Evolutionary conservation across 1,140 invertebrate genomes (phyloP).

Genomic region (Rhizoglyphus robini): DNA sequence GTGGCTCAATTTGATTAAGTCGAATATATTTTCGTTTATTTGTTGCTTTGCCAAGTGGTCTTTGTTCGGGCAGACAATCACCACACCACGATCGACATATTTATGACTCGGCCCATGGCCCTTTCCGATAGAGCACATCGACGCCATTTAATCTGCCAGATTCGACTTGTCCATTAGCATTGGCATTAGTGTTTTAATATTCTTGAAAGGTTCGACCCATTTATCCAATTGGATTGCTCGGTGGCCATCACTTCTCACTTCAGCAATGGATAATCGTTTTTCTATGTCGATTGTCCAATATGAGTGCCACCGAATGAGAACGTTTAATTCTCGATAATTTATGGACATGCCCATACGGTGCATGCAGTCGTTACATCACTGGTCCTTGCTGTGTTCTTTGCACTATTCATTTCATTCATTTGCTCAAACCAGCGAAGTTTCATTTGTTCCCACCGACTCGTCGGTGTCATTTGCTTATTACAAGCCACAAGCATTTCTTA

Average conservation of each 20-base stretch:
- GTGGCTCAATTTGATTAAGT: constrained; percentile 5
- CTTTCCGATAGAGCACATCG: too few relatives aligned
- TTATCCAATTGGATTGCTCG: constrained; percentile 5
- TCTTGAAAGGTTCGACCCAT: constrained; percentile 12
- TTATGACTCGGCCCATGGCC: too few relatives aligned
- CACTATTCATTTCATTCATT: too few relatives aligned
- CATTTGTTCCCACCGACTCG: too few relatives aligned
- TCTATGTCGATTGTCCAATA: too few relatives aligned
- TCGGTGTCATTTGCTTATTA: too few relatives aligned
- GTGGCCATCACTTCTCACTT: background rate
- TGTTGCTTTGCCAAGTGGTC: background rate
- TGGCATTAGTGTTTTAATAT: constrained; percentile 8
- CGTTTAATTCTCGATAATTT: too few relatives aligned
- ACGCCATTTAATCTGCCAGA: constrained; percentile 1
- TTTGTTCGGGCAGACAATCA: background rate
- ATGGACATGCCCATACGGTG: too few relatives aligned
- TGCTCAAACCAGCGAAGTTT: too few relatives aligned
- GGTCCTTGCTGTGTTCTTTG: too few relatives aligned
- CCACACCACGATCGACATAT: background rate
- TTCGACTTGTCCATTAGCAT: background rate
- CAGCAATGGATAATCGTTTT: constrained; percentile 3
- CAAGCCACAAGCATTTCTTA: background rate
- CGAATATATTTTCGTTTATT: constrained; percentile 3
- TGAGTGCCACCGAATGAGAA: too few relatives aligned
- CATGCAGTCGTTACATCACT: too few relatives aligned